Conservation (phyloP, 2,113 vertebrate species). For the Sigmodon hispidus region DNA sequence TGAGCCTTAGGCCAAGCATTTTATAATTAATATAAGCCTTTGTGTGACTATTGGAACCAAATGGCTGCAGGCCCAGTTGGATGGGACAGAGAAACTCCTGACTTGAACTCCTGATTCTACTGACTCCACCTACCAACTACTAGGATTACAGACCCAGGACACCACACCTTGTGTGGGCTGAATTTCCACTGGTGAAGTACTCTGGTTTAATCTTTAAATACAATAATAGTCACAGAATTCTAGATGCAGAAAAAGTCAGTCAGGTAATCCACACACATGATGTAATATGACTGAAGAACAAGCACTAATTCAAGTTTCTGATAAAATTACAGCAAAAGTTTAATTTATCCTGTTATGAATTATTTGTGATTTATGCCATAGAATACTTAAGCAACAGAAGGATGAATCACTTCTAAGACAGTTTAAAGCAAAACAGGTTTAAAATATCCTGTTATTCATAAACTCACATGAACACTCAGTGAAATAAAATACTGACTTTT, state of each 20-base stretch:
- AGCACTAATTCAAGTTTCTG: constrained; percentile 22
- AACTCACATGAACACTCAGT: constrained; percentile 50
- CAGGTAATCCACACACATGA: background rate
- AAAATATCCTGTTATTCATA: constrained; percentile 63
- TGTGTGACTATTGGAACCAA: no score
- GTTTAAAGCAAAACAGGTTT: constrained; percentile 65
- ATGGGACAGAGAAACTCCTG: no score
- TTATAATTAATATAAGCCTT: no score
- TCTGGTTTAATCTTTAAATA: background rate
- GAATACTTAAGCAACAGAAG: constrained; percentile 45
- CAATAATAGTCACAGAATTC: constrained; percentile 22
- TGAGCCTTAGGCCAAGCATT: no score
- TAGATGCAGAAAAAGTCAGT: background rate
- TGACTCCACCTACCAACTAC: background rate
- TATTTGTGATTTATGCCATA: constrained; percentile 40
- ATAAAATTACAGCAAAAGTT: constrained; percentile 60
- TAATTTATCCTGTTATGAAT: constrained; percentile 23
- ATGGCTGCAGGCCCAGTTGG: no score
- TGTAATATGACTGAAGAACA: background rate
- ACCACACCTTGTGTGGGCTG: background rate
- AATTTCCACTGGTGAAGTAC: constrained; percentile 27
- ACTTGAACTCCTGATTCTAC: background rate
- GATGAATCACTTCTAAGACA: constrained; percentile 61
- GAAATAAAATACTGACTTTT: constrained; percentile 52
- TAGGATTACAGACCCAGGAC: background rate